Evolutionary conservation across 2,797 vertebrate species (phyloP).

Genomic region (Chromobotia macracanthus): DNA sequence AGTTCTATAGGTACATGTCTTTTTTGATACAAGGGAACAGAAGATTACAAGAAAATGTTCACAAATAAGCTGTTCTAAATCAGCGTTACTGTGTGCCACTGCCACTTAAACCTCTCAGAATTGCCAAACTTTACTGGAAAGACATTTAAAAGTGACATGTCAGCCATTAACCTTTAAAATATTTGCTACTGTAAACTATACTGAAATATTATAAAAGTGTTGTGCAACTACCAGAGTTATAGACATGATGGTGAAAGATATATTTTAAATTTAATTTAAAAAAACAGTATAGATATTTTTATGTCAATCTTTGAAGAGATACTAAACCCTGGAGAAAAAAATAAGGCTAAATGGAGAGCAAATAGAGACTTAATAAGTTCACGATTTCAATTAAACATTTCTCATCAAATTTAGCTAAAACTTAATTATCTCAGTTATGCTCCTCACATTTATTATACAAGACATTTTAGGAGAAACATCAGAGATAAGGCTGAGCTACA

Average conservation of each 20-base stretch:
- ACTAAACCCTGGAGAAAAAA: neutral
- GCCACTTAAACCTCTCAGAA: slow-evolving; percentile 24
- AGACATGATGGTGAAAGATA: neutral
- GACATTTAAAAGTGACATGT: slow-evolving; percentile 16
- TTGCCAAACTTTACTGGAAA: slow-evolving; percentile 28
- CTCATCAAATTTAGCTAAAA: neutral
- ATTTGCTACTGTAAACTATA: slow-evolving; percentile 10
- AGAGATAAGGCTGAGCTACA: neutral
- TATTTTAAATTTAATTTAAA: neutral
- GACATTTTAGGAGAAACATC: neutral
- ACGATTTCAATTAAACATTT: neutral
- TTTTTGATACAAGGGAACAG: slow-evolving; percentile 52
- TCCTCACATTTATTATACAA: neutral
- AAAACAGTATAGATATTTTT: neutral
- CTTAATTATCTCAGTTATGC: neutral
- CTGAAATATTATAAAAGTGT: slow-evolving; percentile 5
- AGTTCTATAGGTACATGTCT: slow-evolving; percentile 54
- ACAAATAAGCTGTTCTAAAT: slow-evolving; percentile 50
- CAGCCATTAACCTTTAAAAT: slow-evolving; percentile 36
- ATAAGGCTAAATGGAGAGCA: neutral
- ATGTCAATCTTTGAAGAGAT: neutral
- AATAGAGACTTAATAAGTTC: too few species aligned
- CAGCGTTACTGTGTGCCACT: slow-evolving; percentile 16
- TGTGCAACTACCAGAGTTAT: neutral
- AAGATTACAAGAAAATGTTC: slow-evolving; percentile 29